A percentile compares a stretch with the other conserved stretches of the same genome.
phyloP scores from a whole-genome alignment of 2,888 invertebrate genomes.

The Sicus ferrugineus region DNA sequence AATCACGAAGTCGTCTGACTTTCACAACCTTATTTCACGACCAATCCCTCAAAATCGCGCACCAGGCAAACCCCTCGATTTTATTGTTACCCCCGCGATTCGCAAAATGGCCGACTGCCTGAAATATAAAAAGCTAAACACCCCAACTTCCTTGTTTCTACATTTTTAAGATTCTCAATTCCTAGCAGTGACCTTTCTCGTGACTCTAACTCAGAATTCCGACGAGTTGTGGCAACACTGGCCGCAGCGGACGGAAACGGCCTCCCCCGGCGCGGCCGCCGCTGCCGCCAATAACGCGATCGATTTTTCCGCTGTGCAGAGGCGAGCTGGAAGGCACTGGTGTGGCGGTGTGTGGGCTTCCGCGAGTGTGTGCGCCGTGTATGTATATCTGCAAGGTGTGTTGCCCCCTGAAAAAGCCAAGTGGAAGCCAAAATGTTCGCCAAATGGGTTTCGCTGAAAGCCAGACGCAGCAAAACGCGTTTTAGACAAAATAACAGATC shows the following conservation, averaged over 20 bases:
- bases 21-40: too few species aligned
- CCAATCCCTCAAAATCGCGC: too few species aligned
- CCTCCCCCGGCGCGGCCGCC: background rate
- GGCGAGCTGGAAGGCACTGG: slow-evolving; percentile 28
- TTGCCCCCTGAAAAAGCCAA: slow-evolving; percentile 53
- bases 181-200: background rate
- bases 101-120: too few species aligned
- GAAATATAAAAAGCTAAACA: too few species aligned
- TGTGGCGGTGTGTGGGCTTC: slow-evolving; percentile 9
- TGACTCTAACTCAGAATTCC: background rate
- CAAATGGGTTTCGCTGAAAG: background rate
- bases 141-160: too few species aligned
- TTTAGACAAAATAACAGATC: background rate
- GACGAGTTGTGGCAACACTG: background rate
- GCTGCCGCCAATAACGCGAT: slow-evolving; percentile 47
- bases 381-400: slow-evolving; percentile 63
- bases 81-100: too few species aligned
- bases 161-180: background rate
- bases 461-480: background rate
- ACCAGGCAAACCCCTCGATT: too few species aligned
- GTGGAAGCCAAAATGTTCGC: background rate
- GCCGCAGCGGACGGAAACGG: background rate
- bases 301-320: slow-evolving; percentile 53
- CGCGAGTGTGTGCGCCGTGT: slow-evolving; percentile 45
- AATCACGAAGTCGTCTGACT: too few species aligned